Evolutionary conservation across 1,140 invertebrate species (phyloP).

Genomic region (Thrips palmi): DNA sequence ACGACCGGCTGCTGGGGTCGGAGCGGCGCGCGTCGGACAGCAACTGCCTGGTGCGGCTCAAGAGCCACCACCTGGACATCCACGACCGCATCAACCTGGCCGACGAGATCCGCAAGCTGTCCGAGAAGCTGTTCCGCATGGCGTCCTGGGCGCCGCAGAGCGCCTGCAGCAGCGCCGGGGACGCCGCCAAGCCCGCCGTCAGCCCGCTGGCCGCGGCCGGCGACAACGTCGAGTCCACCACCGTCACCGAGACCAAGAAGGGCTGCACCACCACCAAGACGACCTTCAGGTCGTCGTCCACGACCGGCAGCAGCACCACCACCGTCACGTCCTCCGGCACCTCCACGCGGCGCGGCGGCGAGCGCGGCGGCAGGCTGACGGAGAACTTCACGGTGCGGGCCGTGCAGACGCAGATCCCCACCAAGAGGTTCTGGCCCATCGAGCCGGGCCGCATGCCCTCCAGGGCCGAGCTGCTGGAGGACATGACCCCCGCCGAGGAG

Average conservation of each 20-base stretch:
- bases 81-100: constrained; percentile 44
- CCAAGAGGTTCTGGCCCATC: background rate
- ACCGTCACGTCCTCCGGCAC: constrained; percentile 24
- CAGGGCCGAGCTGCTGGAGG: too few species aligned
- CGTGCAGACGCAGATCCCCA: constrained; percentile 25
- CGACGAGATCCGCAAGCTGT: constrained; percentile 60
- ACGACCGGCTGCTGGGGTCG: too few species aligned
- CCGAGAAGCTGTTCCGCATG: constrained; percentile 54
- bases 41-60: too few species aligned
- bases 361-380: constrained; percentile 23
- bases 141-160: constrained; percentile 9
- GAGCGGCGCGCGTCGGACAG: constrained; percentile 59
- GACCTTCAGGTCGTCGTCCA: constrained; percentile 24
- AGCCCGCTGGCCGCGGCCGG: background rate
- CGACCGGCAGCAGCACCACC: constrained; percentile 12
- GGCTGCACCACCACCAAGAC: constrained; percentile 51
- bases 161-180: constrained; percentile 1
- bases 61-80: too few species aligned
- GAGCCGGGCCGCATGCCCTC: too few species aligned
- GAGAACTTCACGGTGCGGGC: constrained; percentile 27
- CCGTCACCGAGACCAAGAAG: background rate
- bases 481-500: too few species aligned
- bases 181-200: background rate
- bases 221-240: constrained; percentile 2
- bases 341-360: constrained; percentile 24